These are phyloP conservation scores for Linyphia triangularis DNA, from an alignment of 2,888 invertebrate species.

Conservation along the genomic window DNA sequence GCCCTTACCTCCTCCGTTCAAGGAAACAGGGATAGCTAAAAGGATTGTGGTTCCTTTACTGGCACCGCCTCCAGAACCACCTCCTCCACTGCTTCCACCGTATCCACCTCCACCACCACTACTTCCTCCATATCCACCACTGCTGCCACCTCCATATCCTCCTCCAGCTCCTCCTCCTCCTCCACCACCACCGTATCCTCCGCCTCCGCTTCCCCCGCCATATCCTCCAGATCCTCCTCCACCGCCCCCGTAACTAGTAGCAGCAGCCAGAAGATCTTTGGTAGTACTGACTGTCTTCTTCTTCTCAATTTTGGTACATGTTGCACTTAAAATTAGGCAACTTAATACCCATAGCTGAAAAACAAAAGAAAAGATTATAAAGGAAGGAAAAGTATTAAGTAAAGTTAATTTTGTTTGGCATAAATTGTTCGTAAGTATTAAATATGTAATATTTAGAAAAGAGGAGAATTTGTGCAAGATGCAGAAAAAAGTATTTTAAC, in stretches of 20 bases:
- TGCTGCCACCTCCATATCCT: conserved; percentile 25
- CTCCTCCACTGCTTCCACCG: conserved; percentile 43
- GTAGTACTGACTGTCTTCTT: conserved; percentile 36
- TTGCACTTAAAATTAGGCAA: conserved; percentile 62
- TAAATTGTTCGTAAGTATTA: not conserved
- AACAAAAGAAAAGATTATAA: not conserved
- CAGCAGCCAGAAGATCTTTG: conserved; percentile 61
- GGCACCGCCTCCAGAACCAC: conserved; percentile 33
- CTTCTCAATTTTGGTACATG: conserved; percentile 51
- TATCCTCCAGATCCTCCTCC: conserved; percentile 27
- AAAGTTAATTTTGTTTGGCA: too few relatives aligned
- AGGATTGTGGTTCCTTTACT: conserved; percentile 62
- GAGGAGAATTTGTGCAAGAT: too few relatives aligned
- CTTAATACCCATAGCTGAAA: conserved; percentile 67
- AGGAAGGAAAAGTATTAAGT: too few relatives aligned
- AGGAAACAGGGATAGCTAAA: conserved; percentile 55
- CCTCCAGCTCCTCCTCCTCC: conserved; percentile 23
- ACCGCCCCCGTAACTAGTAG: conserved; percentile 60
- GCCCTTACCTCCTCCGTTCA: conserved; percentile 25
- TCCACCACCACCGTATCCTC: conserved; percentile 13
- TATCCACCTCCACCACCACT: conserved; percentile 53
- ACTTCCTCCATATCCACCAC: conserved; percentile 53
- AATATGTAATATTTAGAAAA: too few relatives aligned
- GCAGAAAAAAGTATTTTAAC: too few relatives aligned
- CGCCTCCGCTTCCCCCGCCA: conserved; percentile 22